Evolutionary conservation across 1,140 invertebrate species (phyloP).

Genomic region (Sarcophaga peregrina): DNA sequence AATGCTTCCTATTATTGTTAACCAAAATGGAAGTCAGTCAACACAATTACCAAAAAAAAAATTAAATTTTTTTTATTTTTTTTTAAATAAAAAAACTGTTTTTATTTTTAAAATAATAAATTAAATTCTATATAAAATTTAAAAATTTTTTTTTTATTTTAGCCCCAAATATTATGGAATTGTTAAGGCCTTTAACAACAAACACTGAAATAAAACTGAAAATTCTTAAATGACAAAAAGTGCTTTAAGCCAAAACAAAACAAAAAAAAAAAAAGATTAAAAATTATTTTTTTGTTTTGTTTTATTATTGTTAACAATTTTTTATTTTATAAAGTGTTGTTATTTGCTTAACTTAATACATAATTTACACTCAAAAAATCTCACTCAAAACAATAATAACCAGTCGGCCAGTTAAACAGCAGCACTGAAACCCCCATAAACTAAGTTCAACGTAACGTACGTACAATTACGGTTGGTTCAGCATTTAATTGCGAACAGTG

Average conservation of each 20-base stretch:
- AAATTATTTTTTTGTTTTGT: background rate
- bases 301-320: slow-evolving; percentile 11
- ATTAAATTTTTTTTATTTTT: background rate
- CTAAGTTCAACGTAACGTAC: no score
- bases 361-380: background rate
- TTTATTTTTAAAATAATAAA: no score
- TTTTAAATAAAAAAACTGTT: no score
- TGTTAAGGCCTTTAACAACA: background rate
- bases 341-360: slow-evolving; percentile 11
- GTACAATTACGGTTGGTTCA: no score
- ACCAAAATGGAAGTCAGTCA: background rate
- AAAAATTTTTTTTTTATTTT: no score
- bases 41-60: background rate
- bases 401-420: background rate
- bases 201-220: slow-evolving; percentile 15
- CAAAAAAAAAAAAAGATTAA: background rate
- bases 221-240: slow-evolving; percentile 5
- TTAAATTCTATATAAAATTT: no score
- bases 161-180: background rate
- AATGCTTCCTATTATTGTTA: background rate
- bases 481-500: no score
- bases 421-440: background rate
- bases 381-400: slow-evolving; percentile 8
- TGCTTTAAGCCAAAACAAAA: slow-evolving; percentile 1
- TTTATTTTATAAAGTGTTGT: slow-evolving; percentile 4